A percentile compares a stretch with the other conserved stretches of the same genome.
Conservation (phyloP, 1,140 invertebrate genomes). For the Zaprionus ghesquierei region DNA sequence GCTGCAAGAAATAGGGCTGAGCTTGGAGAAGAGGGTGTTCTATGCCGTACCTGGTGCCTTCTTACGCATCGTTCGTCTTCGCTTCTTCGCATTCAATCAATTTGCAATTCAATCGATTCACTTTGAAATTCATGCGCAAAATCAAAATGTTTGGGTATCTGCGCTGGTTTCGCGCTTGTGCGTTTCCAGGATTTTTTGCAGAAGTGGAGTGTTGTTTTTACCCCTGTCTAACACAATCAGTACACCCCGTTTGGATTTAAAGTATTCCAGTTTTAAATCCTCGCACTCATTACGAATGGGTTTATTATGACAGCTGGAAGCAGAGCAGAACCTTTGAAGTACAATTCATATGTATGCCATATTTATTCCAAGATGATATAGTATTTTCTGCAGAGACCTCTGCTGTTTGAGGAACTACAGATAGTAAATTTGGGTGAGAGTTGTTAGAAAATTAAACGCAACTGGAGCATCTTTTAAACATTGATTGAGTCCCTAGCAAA, state of each 20-base stretch:
- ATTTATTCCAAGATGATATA: neutral
- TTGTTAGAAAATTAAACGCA: neutral
- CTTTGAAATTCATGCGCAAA: constrained; percentile 32
- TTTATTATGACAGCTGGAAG: neutral
- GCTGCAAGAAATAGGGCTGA: constrained; percentile 22
- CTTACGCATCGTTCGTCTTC: neutral
- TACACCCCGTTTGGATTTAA: neutral
- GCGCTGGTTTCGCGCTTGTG: neutral
- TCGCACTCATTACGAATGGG: neutral
- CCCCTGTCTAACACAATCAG: neutral
- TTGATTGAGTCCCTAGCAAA: neutral
- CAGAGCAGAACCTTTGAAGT: neutral
- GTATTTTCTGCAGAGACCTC: neutral
- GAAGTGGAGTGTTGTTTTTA: neutral
- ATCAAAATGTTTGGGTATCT: constrained; percentile 21
- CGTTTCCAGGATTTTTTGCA: neutral
- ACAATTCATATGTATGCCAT: neutral
- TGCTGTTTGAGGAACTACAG: neutral
- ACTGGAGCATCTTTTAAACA: neutral
- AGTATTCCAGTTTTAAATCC: neutral
- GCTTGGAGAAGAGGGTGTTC: neutral
- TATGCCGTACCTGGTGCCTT: neutral
- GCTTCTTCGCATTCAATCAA: constrained; percentile 19
- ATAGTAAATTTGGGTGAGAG: neutral
- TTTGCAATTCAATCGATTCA: constrained; percentile 38